Evolutionary conservation across 2,113 vertebrate species (phyloP).

Genomic region (Raja brachyura): DNA sequence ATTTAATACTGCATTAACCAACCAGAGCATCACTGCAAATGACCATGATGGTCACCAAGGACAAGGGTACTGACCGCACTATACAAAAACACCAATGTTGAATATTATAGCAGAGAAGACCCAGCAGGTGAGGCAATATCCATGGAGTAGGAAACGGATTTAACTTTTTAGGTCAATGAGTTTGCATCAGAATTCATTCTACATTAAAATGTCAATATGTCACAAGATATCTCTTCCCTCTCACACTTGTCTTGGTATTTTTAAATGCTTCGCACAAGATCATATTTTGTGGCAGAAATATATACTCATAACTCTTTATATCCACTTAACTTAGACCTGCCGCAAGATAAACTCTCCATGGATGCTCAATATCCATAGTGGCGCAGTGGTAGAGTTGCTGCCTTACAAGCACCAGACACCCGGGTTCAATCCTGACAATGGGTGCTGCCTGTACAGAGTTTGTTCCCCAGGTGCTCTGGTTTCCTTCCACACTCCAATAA

Average conservation of each 20-base stretch:
- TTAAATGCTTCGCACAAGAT: neutral
- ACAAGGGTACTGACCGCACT: neutral
- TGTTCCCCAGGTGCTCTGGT: too few species aligned
- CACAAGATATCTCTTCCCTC: neutral
- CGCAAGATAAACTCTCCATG: neutral
- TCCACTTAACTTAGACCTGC: neutral
- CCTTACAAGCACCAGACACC: too few species aligned
- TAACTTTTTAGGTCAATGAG: neutral
- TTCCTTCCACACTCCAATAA: too few species aligned
- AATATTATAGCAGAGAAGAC: neutral
- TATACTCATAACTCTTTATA: neutral
- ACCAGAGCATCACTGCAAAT: neutral
- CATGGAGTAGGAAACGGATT: neutral
- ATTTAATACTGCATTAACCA: neutral
- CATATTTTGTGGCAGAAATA: neutral
- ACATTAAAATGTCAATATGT: neutral
- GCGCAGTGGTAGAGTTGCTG: too few species aligned
- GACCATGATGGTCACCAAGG: neutral
- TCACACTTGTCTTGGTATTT: neutral
- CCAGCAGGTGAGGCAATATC: neutral
- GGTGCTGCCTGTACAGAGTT: too few species aligned
- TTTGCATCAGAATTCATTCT: neutral
- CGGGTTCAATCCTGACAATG: too few species aligned
- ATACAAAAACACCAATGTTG: neutral
- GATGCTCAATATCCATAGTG: too few species aligned